Evolutionary conservation across 2,888 invertebrate genomes (phyloP).

Genomic region (Syritta pipiens): DNA sequence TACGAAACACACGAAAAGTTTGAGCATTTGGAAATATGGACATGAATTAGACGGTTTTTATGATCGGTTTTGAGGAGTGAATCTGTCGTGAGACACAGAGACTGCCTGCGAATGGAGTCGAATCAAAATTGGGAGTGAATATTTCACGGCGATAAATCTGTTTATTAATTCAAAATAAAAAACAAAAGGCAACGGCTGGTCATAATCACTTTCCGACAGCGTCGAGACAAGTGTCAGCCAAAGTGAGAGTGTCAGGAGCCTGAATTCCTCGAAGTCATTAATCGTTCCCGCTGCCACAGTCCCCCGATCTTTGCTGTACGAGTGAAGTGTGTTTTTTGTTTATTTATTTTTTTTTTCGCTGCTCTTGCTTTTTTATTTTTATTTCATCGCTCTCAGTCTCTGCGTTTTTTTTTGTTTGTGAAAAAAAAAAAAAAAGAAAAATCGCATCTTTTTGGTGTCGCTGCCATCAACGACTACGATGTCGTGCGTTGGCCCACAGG

Average conservation of each 20-base stretch:
- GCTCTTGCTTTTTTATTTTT: constrained; percentile 4
- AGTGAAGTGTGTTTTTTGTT: constrained; percentile 38
- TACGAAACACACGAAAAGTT: not conserved
- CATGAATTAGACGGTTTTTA: too few relatives aligned
- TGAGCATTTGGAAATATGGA: too few relatives aligned
- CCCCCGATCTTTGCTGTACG: constrained; percentile 5
- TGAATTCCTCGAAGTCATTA: constrained; percentile 13
- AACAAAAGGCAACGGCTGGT: not conserved
- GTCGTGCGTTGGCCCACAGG: constrained; percentile 63
- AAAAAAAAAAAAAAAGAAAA: constrained; percentile 1
- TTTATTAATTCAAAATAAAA: constrained; percentile 4
- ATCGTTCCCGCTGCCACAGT: constrained; percentile 1
- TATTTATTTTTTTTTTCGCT: constrained; percentile 36
- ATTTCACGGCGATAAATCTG: constrained; percentile 23
- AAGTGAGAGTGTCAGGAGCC: not conserved
- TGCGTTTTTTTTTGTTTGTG: not conserved
- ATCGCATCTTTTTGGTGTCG: not conserved
- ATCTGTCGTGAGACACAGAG: not conserved
- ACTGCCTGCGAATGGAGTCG: not conserved
- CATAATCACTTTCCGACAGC: constrained; percentile 4
- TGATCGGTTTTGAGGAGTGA: too few relatives aligned
- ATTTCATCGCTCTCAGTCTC: constrained; percentile 35
- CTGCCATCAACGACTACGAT: constrained; percentile 32
- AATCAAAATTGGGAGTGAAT: not conserved
- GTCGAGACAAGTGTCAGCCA: constrained; percentile 8